Base-by-base conservation (phyloP, 2,113 vertebrate genomes). In the Zingel zingel region DNA sequence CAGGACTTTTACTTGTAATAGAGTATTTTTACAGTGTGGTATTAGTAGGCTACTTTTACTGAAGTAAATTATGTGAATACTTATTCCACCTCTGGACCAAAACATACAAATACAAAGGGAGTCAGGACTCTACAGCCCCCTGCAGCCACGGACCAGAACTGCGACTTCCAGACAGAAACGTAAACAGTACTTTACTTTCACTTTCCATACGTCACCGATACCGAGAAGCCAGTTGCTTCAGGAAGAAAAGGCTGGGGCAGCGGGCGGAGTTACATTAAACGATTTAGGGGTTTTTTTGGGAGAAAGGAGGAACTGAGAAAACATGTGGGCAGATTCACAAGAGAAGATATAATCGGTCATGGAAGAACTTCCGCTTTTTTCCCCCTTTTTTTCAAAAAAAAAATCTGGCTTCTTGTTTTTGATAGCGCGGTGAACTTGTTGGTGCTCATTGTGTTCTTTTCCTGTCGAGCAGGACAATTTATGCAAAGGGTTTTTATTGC, bases 201-300 rank as follows among this genome's bases (percentile, higher is more conserved):
- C 61, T 92, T 94, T 94, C 87, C 2, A 53, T 70, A 92, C 89
- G 89, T 89, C 89, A 92, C 59, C 5, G 18, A 43, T 12, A 1
- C 39, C 39, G 18, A 64, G 39, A 45, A 43, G 39, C 10, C 39
- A 43, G 10, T 2, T 39, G 9, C 5, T 33, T 33, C 33, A 33
- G 5, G 33, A 33, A 33, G 33, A 6, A 9, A 0, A 43, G 39
- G 8, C 10, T 11, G 10, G 10, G 10, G 2, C 10, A 11, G 39
- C 39, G 39, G 5, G 62, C 18, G 48, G 10, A n/a, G 33, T 30
- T 30, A 30, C 33, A 33, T 43, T 43, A 2, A 10, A 2, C 39
- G 39, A 33, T 33, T 6, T 33, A 11, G 39, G 9, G 39, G 9
- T 2, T 43, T 11, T 43, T 11, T 43, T 11, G 39, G 53, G 9